phyloP scores from a whole-genome alignment of 1,140 invertebrate species.

The Cataglyphis hispanica region DNA sequence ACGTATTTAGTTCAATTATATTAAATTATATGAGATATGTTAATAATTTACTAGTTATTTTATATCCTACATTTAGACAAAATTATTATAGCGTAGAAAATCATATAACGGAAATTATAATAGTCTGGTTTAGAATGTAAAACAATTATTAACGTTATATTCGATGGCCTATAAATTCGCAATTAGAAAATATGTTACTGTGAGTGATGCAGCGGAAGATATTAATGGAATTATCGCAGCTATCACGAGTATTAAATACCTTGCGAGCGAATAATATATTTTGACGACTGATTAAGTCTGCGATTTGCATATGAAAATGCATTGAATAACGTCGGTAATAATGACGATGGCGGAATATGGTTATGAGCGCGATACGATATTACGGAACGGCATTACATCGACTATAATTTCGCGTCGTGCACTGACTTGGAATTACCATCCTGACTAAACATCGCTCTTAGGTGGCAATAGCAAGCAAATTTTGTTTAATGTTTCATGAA shows the following conservation, averaged over 20 bases:
- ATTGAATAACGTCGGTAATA: conserved; percentile 64
- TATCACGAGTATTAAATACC: conserved; percentile 53
- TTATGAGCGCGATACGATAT: conserved; percentile 59
- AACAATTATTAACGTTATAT: conserved; percentile 32
- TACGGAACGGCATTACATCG: conserved; percentile 71
- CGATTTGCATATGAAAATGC: conserved; percentile 60
- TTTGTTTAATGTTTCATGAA: conserved; percentile 49
- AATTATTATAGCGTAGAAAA: conserved; percentile 36
- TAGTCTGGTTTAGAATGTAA: conserved; percentile 32
- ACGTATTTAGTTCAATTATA: neutral
- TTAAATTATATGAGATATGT: neutral
- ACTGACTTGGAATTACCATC: conserved; percentile 56
- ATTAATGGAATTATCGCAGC: conserved; percentile 53
- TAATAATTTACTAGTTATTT: conserved; percentile 21
- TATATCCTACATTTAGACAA: neutral
- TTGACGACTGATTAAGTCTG: conserved; percentile 59
- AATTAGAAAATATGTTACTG: conserved; percentile 39
- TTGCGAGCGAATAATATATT: conserved; percentile 54
- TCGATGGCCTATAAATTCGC: conserved; percentile 29
- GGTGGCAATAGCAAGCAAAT: conserved; percentile 52
- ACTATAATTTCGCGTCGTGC: conserved; percentile 60
- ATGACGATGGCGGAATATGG: conserved; percentile 69
- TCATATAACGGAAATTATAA: conserved; percentile 12
- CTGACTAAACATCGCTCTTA: conserved; percentile 55
- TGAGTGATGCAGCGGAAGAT: conserved; percentile 9